These are phyloP conservation scores for Pao palembangensis DNA, from an alignment of 2,113 vertebrate species.

Conservation along the genomic window DNA sequence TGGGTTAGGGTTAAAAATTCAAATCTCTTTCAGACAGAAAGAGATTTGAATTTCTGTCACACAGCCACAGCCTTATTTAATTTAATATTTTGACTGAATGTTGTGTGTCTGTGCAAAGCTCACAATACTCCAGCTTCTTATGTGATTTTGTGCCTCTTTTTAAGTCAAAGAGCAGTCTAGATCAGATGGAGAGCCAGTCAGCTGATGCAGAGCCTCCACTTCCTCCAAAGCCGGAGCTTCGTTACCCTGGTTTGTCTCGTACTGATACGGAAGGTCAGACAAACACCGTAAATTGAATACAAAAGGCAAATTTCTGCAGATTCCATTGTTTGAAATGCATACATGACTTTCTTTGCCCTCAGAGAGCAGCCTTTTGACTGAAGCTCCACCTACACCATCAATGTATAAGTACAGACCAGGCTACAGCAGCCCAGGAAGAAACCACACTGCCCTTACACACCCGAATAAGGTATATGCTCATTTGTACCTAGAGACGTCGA, in stretches of 20 bases:
- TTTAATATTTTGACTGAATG: too few relatives aligned
- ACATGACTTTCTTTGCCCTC: conserved; percentile 17
- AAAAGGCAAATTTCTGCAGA: not conserved
- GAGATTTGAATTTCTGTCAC: too few relatives aligned
- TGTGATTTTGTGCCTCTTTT: conserved; percentile 4
- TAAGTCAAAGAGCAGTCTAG: conserved; percentile 93
- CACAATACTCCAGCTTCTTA: not conserved
- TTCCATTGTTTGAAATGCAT: too few relatives aligned
- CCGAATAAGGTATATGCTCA: conserved; percentile 71
- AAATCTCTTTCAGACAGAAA: too few relatives aligned
- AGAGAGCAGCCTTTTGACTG: conserved; percentile 88
- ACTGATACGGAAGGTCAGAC: conserved; percentile 86
- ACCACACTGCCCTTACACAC: conserved; percentile 71
- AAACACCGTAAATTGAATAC: not conserved
- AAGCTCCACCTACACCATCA: conserved; percentile 88
- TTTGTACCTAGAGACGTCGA: not conserved
- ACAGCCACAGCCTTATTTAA: too few relatives aligned
- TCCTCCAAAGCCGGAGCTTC: conserved; percentile 92
- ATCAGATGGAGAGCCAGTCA: conserved; percentile 93
- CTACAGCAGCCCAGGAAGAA: conserved; percentile 86
- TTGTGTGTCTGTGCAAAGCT: too few relatives aligned
- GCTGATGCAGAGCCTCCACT: conserved; percentile 91
- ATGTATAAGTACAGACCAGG: conserved; percentile 93
- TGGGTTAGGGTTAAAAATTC: too few relatives aligned
- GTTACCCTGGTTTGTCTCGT: conserved; percentile 85